Conservation (phyloP, 2,888 invertebrate species). For the Drosophila cognata region DNA sequence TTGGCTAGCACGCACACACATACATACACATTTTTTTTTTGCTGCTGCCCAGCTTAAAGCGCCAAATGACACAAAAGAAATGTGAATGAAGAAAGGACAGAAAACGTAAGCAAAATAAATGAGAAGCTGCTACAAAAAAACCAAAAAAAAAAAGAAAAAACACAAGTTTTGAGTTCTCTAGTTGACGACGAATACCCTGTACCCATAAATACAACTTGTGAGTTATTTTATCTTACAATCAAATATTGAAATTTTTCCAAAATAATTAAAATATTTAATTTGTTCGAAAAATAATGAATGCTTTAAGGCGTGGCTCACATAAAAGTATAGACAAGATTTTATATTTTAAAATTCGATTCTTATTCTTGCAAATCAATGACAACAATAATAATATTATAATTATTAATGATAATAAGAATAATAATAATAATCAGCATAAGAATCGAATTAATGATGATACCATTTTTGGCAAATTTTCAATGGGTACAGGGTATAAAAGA, state of each 20-base stretch:
- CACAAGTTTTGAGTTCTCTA: not conserved
- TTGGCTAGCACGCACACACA: constrained; percentile 37
- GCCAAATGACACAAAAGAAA: constrained; percentile 32
- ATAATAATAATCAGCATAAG: not conserved
- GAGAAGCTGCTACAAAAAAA: constrained; percentile 7
- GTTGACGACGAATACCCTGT: not conserved
- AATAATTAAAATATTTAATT: not conserved
- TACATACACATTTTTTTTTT: constrained; percentile 28
- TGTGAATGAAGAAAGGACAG: constrained; percentile 11
- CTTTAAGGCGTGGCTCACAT: not conserved
- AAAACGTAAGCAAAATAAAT: constrained; percentile 31
- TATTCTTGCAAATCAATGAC: not conserved
- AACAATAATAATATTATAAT: not conserved
- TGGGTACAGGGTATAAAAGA: not conserved
- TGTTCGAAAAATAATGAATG: not conserved
- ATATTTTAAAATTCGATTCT: not conserved
- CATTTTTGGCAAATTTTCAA: not conserved
- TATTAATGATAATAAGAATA: not conserved
- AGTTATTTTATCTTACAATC: not conserved
- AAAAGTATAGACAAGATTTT: not conserved
- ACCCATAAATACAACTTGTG: not conserved
- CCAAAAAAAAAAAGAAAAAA: not conserved
- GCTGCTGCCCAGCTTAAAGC: constrained; percentile 52
- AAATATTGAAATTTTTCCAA: not conserved
- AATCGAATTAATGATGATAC: not conserved